Evolutionary conservation across 64 coral and sea anemone species (phyloP), one percentile per base, ranked within the genome.

Genomic region (Catalaphyllia jardinei): DNA sequence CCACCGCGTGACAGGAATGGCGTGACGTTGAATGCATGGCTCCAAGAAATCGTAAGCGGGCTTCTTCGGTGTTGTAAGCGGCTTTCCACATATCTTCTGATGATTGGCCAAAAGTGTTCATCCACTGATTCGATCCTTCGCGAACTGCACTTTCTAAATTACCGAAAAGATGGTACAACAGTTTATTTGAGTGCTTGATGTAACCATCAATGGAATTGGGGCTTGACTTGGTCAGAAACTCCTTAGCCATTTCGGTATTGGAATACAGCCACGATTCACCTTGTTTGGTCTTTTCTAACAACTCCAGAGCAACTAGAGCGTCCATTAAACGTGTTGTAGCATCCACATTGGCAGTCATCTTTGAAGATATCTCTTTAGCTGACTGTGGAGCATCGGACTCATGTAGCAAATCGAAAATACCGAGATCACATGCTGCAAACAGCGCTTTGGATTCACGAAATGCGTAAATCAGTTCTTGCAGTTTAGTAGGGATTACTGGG

Each of bases 371-470:
- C 1, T 59, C 65, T 18, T 62, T 67, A 33, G 75, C 88, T 13
- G 93, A 79, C 22, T 29, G 72, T 78, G 88, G 73, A 14, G 19
- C 29, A 13, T 79, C 57, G 80, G 82, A 39, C 19, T 72, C 60
- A 8, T 94, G 75, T 52, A 91, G 72, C 12, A 73, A n/a, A 69
- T 94, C 93, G 16, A 94, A 94, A 39, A 94, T 91, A n/a, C 80
- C 93, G 11, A 94, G 59, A 62, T 94, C 89, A 80, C 83, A 71
- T 8, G 93, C 88, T 31, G 83, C 55, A 22, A 87, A 80, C 1
- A 94, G 35, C 0, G 67, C 69, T 19, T 87, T 50, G 20, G 89
- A 94, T 62, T 71, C 74, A 29, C 89, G 76, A 30, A 87, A 90
- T 8, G 77, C 88, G 30, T 73, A 86, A 63, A 91, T 64, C 22